Evolutionary conservation across 2,888 invertebrate species (phyloP).

Genomic region (Aphodius granarius): DNA sequence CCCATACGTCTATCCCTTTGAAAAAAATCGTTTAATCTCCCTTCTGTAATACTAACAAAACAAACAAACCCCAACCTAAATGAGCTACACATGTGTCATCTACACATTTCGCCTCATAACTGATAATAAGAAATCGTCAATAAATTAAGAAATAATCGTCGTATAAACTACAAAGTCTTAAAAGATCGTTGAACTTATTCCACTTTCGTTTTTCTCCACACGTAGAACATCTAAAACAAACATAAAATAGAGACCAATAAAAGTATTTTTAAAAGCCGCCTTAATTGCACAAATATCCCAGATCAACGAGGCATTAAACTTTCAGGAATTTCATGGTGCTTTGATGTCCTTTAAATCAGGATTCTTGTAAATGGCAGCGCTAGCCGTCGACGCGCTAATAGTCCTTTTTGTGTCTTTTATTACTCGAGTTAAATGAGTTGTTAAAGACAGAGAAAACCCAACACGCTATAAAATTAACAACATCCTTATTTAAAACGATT

Average conservation of each 20-base stretch:
- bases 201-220: not conserved
- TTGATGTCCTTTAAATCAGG: not conserved
- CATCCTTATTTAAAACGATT: not conserved
- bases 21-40: not conserved
- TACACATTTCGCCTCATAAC: not conserved
- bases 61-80: not conserved
- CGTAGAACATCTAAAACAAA: not conserved
- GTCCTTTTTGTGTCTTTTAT: not conserved
- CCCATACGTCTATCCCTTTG: not conserved
- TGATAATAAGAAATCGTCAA: not conserved
- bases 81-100: not conserved
- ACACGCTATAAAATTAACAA: not conserved
- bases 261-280: not conserved
- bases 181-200: not conserved
- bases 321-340: not conserved
- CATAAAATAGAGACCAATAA: not conserved
- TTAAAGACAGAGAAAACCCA: not conserved
- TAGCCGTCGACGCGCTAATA: not conserved
- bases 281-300: not conserved
- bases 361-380: not conserved
- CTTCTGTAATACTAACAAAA: not conserved
- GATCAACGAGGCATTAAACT: not conserved
- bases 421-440: not conserved
- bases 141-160: not conserved
- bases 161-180: not conserved